phyloP scores from a whole-genome alignment of 2,888 invertebrate species.

The Xylota segnis region DNA sequence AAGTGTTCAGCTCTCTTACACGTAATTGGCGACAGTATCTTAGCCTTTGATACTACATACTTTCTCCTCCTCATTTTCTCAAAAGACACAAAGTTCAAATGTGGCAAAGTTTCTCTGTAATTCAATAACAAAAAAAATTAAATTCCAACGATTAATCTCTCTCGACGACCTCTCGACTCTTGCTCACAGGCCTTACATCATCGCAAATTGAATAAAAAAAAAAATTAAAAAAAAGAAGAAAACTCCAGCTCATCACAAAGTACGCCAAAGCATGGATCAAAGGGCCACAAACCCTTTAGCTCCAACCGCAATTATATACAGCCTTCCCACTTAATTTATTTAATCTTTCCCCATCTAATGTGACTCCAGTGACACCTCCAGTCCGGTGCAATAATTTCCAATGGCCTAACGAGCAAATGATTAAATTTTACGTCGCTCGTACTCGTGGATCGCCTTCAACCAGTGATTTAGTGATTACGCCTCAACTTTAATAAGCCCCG shows the following conservation, averaged over 20 bases:
- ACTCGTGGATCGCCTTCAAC: background rate
- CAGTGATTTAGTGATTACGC: constrained; percentile 1
- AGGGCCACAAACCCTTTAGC: background rate
- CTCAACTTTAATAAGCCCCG: constrained; percentile 6
- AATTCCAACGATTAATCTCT: background rate
- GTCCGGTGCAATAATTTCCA: constrained; percentile 10
- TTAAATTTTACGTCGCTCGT: constrained; percentile 12
- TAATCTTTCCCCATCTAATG: background rate
- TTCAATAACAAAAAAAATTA: background rate
- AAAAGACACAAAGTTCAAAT: background rate
- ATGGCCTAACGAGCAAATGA: constrained; percentile 22
- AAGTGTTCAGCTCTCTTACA: no score
- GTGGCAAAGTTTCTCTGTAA: background rate
- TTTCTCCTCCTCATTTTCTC: no score
- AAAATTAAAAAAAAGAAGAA: background rate
- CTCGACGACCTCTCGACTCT: background rate
- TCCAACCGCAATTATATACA: background rate
- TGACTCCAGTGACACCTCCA: constrained; percentile 26
- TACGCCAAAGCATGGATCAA: background rate
- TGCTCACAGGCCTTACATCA: background rate
- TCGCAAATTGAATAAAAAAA: background rate
- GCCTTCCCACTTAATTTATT: constrained; percentile 12
- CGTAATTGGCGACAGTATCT: no score
- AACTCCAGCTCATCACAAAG: background rate
- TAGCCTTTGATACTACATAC: no score